Conservation (phyloP, 2,797 vertebrate genomes). For the Gadopsis bispinosus region DNA sequence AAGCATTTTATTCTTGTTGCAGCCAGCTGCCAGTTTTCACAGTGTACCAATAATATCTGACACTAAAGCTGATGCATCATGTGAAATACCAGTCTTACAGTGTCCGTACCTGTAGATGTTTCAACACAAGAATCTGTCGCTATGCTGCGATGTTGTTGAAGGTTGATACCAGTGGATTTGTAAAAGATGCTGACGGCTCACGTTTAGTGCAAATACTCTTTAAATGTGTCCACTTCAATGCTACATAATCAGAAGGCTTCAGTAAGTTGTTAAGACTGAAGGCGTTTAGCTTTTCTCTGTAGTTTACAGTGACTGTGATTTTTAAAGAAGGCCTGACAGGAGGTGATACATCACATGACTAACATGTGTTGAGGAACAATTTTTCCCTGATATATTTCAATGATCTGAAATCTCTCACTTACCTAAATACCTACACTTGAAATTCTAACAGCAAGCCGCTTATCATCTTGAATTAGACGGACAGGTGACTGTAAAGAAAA, state of each 20-base stretch:
- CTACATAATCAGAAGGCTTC: conserved; percentile 60
- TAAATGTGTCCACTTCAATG: conserved; percentile 36
- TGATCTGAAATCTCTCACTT: background rate
- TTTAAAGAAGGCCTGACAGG: conserved; percentile 39
- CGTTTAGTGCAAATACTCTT: conserved; percentile 39
- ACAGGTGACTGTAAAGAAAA: conserved; percentile 16
- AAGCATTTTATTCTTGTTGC: conserved; percentile 39
- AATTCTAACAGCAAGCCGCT: background rate
- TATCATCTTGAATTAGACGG: background rate
- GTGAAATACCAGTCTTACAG: conserved; percentile 43
- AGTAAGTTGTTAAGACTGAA: background rate
- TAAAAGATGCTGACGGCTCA: background rate
- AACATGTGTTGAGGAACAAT: background rate
- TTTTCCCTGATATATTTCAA: conserved; percentile 28
- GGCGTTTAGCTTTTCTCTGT: conserved; percentile 15
- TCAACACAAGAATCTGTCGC: conserved; percentile 40
- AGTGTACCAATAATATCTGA: conserved; percentile 57
- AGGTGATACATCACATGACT: conserved; percentile 12
- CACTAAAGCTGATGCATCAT: conserved; percentile 9
- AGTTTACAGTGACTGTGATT: background rate
- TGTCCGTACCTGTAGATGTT: conserved; percentile 11
- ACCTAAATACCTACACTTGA: background rate
- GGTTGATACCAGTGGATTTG: conserved; percentile 1
- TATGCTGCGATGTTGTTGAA: background rate
- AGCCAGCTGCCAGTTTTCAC: conserved; percentile 71